Evolutionary conservation across 2,797 vertebrate genomes (phyloP), one percentile per base, ranked within the genome.

Genomic region (Trachurus trachurus): DNA sequence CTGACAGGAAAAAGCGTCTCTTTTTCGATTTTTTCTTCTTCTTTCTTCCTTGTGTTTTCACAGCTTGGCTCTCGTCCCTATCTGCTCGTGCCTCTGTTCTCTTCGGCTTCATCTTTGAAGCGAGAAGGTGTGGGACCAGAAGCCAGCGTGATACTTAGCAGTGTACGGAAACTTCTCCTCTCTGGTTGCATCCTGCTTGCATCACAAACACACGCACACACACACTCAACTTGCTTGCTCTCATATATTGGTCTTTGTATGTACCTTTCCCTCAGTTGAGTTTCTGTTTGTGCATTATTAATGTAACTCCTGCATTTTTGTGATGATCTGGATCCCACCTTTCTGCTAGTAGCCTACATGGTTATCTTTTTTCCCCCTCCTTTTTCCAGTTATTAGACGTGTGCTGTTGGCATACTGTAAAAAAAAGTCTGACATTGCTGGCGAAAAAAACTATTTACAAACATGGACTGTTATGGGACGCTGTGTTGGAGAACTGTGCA

Each of bases 121-220:
- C 68, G 61, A 62, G 74, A 76, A 80, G 77, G 66, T 87, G 42
- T 17, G 75, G 67, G 58, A 87, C 81, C 73, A 52, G 53, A 57
- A 79, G 71, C 34, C 79, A 61, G 64, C 62, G 37, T 68, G 78
- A 61, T 80, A 61, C 56, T 70, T 62, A 44, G 19, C 7, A 76
- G 79, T 74, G 63, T 56, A 82, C 85, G 70, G 69, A 78, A 83
- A 66, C 84, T 86, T 62, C 71, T 62, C 44, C 12, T 31, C 61
- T 57, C 22, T 10, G 21, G 73, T 89, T 89, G 49, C 86, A 74
- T 69, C 59, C 77, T 54, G 61, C 74, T 89, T 92, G 76, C 87
- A 88, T 88, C 84, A 87, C 67, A 47, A 17, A 9, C 12, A 44
- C 52, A 21, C 58, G 34, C 54, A 26, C 3, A 17, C 34, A 10